These are phyloP conservation scores for Caenorhabditis sp. DNA, from an alignment of 2,888 invertebrate genomes.

Conservation along the genomic window DNA sequence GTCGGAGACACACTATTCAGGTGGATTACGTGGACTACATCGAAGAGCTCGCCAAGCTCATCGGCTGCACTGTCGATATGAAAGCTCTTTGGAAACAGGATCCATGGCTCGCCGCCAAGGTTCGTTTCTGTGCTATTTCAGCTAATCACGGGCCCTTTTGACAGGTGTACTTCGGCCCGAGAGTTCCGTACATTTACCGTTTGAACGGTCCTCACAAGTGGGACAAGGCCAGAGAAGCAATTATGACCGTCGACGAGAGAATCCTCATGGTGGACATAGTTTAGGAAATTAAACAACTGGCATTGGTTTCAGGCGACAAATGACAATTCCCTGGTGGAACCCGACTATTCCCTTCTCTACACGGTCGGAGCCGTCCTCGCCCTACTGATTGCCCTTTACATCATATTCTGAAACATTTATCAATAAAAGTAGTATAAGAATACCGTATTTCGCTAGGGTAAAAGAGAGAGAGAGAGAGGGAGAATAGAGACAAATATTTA, in stretches of 20 bases:
- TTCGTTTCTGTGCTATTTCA: too few relatives aligned
- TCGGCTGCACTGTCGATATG: constrained; percentile 72
- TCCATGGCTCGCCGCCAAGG: constrained; percentile 44
- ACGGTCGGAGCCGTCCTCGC: constrained; percentile 4
- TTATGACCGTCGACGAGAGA: constrained; percentile 57
- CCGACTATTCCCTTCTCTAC: constrained; percentile 47
- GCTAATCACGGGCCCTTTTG: too few relatives aligned
- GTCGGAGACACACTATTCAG: constrained; percentile 80
- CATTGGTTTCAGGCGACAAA: constrained; percentile 43
- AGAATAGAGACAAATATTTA: too few relatives aligned
- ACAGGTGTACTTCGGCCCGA: constrained; percentile 65
- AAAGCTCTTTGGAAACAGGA: constrained; percentile 36
- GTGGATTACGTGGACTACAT: constrained; percentile 80
- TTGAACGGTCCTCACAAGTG: constrained; percentile 69
- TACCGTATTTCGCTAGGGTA: too few relatives aligned
- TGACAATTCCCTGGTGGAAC: constrained; percentile 34
- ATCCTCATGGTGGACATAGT: constrained; percentile 42
- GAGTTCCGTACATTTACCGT: constrained; percentile 68
- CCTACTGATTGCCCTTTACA: neutral
- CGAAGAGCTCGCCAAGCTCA: constrained; percentile 80
- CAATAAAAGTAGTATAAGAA: neutral
- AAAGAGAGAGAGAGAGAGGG: neutral
- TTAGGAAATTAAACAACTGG: too few relatives aligned
- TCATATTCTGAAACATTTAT: constrained; percentile 1
- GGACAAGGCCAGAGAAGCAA: constrained; percentile 67